phyloP scores from a whole-genome alignment of 37 sponge, comb jelly and placozoan genomes.

The Ephydatia muelleri region DNA sequence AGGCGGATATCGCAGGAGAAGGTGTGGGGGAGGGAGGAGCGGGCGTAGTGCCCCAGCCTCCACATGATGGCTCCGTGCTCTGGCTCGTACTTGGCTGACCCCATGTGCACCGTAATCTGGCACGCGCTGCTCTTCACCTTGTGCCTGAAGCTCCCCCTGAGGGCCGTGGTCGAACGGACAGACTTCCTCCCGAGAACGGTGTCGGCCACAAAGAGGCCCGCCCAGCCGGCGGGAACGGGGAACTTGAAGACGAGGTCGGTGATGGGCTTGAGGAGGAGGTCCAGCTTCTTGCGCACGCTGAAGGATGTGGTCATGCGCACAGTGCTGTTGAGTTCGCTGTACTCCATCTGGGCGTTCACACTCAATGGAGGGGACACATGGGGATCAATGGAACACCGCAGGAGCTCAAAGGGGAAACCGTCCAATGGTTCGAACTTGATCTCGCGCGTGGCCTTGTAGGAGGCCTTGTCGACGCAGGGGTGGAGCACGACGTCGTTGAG shows the following conservation, averaged over 20 bases:
- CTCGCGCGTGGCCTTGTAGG: constrained; percentile 57
- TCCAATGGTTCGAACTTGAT: constrained; percentile 78
- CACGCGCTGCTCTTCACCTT: constrained; percentile 47
- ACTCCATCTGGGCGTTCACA: constrained; percentile 79
- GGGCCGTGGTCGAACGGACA: constrained; percentile 67
- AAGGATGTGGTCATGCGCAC: constrained; percentile 67
- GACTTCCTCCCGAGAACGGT: constrained; percentile 70
- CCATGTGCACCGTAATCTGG: constrained; percentile 56
- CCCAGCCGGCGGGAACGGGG: constrained; percentile 82
- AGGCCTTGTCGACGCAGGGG: constrained; percentile 74
- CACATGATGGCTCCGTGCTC: constrained; percentile 80
- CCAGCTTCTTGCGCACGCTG: constrained; percentile 72
- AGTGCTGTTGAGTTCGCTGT: constrained; percentile 47
- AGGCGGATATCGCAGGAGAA: constrained; percentile 72
- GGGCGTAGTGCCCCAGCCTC: constrained; percentile 71
- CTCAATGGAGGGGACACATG: constrained; percentile 72
- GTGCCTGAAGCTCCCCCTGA: constrained; percentile 81
- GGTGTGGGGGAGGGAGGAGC: constrained; percentile 53
- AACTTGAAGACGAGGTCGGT: constrained; percentile 74
- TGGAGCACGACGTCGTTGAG: constrained; percentile 75
- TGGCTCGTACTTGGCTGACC: constrained; percentile 78
- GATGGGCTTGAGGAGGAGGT: constrained; percentile 71
- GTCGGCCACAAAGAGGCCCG: constrained; percentile 60
- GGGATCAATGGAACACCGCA: constrained; percentile 72
- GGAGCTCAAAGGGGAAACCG: constrained; percentile 80